These are phyloP conservation scores for Scomber colias DNA, from an alignment of 2,113 vertebrate species.

Conservation along the genomic window DNA sequence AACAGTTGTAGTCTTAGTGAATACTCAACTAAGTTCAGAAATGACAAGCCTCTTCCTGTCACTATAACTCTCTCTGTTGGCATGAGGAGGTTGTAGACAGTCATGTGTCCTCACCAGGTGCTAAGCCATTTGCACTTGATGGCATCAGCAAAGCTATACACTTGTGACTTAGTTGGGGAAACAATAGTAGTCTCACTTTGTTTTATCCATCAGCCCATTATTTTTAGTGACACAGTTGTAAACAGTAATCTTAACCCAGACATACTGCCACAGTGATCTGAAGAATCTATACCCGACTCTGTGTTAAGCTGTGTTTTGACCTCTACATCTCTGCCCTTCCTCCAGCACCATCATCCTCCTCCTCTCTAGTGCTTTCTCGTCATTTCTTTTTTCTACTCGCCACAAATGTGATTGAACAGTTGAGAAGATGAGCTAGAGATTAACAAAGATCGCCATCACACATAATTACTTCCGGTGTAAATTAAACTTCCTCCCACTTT, in stretches of 20 bases:
- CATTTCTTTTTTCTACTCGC: neutral
- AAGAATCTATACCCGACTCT: neutral
- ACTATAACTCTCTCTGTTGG: neutral
- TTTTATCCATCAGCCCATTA: neutral
- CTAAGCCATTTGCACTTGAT: neutral
- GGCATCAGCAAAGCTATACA: neutral
- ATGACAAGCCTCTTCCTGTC: too few species aligned
- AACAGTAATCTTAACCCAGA: neutral
- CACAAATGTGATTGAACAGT: constrained; percentile 26
- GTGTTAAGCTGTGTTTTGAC: constrained; percentile 1
- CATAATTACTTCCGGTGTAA: constrained; percentile 48
- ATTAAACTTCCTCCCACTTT: constrained; percentile 53
- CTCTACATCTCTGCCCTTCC: neutral
- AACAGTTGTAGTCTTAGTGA: too few species aligned
- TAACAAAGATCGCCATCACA: constrained; percentile 53
- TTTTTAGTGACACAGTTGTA: neutral
- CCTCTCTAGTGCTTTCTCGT: neutral
- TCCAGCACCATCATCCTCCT: neutral
- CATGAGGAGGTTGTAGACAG: neutral
- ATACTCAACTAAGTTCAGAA: too few species aligned
- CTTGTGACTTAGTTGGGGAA: neutral
- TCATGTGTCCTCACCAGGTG: neutral
- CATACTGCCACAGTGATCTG: neutral
- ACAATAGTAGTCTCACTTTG: neutral
- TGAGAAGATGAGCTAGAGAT: constrained; percentile 55